Percentiles rank a stretch among this genome's conserved stretches.
Conservation (phyloP, 2,113 vertebrate species). For the Boleophthalmus pectinirostris region DNA sequence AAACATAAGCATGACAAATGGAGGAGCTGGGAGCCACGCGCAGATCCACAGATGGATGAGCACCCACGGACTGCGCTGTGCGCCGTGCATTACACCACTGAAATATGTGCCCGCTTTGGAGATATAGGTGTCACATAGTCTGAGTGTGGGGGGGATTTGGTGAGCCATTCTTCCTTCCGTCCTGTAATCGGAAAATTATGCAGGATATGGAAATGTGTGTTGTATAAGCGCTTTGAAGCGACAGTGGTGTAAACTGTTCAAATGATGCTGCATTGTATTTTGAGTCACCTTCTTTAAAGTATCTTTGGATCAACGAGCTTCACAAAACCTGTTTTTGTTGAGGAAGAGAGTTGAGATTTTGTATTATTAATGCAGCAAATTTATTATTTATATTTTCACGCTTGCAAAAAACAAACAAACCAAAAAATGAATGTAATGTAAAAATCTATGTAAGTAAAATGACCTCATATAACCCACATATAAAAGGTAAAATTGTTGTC, state of each 20-base stretch:
- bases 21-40: conserved; percentile 24
- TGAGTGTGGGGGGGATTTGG: neutral
- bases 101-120: neutral
- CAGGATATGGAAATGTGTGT: neutral
- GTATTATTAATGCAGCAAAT: too few relatives aligned
- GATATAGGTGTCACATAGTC: conserved; percentile 1
- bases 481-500: neutral
- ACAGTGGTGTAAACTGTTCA: neutral
- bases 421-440: too few relatives aligned
- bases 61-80: conserved; percentile 16
- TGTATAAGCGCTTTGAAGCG: neutral
- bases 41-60: conserved; percentile 52
- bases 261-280: neutral
- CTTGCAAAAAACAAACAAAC: too few relatives aligned
- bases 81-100: neutral
- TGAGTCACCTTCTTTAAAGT: neutral
- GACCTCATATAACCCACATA: too few relatives aligned
- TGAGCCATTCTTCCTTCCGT: neutral
- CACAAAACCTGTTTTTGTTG: neutral
- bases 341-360: too few relatives aligned
- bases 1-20: conserved; percentile 43
- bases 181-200: neutral
- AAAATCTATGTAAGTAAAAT: too few relatives aligned
- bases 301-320: neutral
- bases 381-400: too few relatives aligned